phyloP scores from a whole-genome alignment of 2,113 vertebrate genomes.

The Zapus hudsonius region DNA sequence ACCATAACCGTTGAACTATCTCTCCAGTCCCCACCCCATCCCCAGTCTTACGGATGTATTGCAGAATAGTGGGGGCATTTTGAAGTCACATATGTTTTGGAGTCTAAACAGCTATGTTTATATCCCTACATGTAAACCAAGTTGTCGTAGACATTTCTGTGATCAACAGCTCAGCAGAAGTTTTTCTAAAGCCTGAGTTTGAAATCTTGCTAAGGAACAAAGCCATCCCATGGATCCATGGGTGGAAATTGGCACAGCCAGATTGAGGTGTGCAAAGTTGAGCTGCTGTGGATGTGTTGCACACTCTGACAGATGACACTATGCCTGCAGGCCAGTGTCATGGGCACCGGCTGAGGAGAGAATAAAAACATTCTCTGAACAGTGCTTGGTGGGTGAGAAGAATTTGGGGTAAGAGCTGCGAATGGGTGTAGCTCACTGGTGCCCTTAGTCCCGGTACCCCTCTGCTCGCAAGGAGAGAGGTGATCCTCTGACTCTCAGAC shows the following conservation, averaged over 20 bases:
- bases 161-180: not conserved
- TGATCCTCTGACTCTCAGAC: not conserved
- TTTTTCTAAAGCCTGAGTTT: not conserved
- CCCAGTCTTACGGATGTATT: too few species aligned
- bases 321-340: not conserved
- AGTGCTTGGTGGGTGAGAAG: not conserved
- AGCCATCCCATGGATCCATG: not conserved
- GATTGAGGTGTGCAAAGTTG: not conserved
- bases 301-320: not conserved
- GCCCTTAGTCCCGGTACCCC: too few species aligned
- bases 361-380: not conserved
- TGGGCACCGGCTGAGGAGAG: not conserved
- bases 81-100: not conserved
- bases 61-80: not conserved
- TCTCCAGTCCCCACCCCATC: too few species aligned
- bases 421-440: not conserved
- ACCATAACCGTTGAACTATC: not conserved
- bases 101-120: not conserved
- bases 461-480: too few species aligned
- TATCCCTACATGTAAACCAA: not conserved
- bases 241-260: not conserved
- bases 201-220: not conserved
- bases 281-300: not conserved
- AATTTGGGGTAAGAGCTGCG: not conserved
- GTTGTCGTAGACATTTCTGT: not conserved